phyloP scores from a whole-genome alignment of 35 echinoderm and acorn worm species.

The Eucidaris tribuloides region DNA sequence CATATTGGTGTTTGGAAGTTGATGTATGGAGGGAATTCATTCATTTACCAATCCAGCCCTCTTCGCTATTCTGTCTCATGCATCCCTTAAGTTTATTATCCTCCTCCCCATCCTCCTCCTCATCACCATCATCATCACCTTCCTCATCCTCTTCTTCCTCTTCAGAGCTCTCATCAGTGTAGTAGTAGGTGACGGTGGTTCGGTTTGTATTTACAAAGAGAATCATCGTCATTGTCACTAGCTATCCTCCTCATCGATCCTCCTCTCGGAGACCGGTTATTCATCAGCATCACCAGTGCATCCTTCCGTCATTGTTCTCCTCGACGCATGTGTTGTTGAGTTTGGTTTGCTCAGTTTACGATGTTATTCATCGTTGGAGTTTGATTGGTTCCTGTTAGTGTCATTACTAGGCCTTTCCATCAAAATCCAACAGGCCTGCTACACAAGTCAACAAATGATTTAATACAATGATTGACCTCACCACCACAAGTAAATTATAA shows the following conservation, averaged over 20 bases:
- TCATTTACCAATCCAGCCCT: too few relatives aligned
- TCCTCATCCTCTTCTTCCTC: conserved; percentile 69
- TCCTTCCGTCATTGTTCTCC: background rate
- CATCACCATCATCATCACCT: conserved; percentile 10
- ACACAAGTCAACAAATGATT: too few relatives aligned
- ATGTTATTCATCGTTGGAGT: background rate
- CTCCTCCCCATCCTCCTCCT: background rate
- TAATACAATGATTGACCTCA: too few relatives aligned
- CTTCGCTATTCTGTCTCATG: background rate
- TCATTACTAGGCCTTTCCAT: too few relatives aligned
- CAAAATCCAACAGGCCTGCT: too few relatives aligned
- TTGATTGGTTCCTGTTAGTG: too few relatives aligned
- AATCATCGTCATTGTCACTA: conserved; percentile 91
- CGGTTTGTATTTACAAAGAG: conserved; percentile 93
- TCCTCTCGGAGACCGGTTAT: background rate
- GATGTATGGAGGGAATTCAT: too few relatives aligned
- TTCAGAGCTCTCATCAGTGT: conserved; percentile 51
- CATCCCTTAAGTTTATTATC: background rate
- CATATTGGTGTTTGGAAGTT: too few relatives aligned
- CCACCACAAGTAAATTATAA: too few relatives aligned
- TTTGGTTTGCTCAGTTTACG: background rate
- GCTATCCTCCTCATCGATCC: conserved; percentile 31
- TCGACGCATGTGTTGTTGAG: background rate
- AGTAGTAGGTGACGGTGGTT: conserved; percentile 71
- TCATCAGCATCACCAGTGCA: background rate